A percentile compares a stretch with the other conserved stretches of the same genome.
These are phyloP conservation scores for Bombyx mandarina DNA, from an alignment of 1,140 invertebrate genomes.

Conservation along the genomic window DNA sequence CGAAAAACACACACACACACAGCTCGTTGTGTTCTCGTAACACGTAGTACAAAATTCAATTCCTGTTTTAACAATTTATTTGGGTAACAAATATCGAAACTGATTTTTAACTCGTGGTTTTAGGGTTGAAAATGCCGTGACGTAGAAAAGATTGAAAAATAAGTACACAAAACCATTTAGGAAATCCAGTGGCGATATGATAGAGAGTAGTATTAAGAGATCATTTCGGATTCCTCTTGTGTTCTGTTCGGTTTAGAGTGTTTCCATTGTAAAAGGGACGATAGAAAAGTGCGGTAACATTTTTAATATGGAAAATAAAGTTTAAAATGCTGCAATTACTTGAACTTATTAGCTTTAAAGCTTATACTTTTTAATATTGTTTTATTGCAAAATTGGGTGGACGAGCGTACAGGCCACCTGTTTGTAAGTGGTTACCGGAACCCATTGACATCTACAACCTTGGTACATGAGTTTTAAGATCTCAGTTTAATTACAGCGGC, in stretches of 20 bases:
- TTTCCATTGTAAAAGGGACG: conserved; percentile 24
- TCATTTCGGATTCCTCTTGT: conserved; percentile 55
- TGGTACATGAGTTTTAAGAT: no score
- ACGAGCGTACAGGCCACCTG: no score
- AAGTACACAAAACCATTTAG: conserved; percentile 33
- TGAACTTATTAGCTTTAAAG: no score
- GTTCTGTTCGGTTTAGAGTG: conserved; percentile 26
- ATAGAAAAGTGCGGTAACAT: no score
- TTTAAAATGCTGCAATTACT: no score
- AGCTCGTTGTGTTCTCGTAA: conserved; percentile 27
- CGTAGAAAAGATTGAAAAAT: conserved; percentile 21
- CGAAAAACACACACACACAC: conserved; percentile 28
- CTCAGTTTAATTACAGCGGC: no score
- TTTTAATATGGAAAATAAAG: no score
- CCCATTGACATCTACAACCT: no score
- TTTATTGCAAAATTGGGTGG: no score
- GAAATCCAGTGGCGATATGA: conserved; percentile 42
- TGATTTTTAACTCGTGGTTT: conserved; percentile 4
- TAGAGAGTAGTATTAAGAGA: conserved; percentile 55
- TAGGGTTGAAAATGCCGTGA: conserved; percentile 15
- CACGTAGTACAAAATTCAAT: conserved; percentile 35
- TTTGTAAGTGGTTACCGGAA: no score
- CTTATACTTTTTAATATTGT: no score
- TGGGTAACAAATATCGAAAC: conserved; percentile 3
- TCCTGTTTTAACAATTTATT: conserved; percentile 5